These are phyloP conservation scores for Oryzias woworae DNA, from an alignment of 2,113 vertebrate genomes.

Conservation along the genomic window DNA sequence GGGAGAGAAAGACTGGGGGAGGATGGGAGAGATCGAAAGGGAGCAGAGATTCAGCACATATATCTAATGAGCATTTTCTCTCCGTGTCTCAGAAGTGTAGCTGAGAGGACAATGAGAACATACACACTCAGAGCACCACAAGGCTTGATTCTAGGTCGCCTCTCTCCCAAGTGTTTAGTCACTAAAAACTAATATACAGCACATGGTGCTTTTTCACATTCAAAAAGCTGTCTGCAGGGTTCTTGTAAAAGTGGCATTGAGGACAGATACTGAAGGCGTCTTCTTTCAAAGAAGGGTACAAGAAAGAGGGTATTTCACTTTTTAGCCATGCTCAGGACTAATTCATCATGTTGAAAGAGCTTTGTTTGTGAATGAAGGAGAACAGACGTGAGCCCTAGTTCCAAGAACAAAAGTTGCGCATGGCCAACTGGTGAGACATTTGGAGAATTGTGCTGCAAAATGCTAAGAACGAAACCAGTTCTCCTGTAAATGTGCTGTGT, in stretches of 20 bases:
- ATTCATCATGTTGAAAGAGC: constrained; percentile 52
- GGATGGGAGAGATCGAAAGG: constrained; percentile 61
- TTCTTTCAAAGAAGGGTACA: constrained; percentile 21
- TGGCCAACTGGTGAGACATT: constrained; percentile 14
- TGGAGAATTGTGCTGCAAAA: constrained; percentile 35
- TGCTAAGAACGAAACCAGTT: constrained; percentile 35
- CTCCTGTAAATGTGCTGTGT: constrained; percentile 8
- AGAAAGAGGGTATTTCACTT: constrained; percentile 55
- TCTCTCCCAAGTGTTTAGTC: constrained; percentile 78
- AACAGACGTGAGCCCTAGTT: not conserved
- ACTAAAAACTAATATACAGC: constrained; percentile 76
- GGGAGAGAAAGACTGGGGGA: constrained; percentile 50
- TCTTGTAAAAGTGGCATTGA: constrained; percentile 67
- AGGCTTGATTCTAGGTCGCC: constrained; percentile 80
- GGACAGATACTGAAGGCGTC: constrained; percentile 50
- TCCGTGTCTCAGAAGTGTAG: constrained; percentile 73
- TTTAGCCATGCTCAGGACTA: constrained; percentile 28
- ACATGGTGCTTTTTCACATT: constrained; percentile 71
- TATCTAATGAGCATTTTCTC: constrained; percentile 75
- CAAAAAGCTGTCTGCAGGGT: constrained; percentile 70
- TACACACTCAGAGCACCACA: constrained; percentile 71
- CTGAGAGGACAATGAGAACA: constrained; percentile 76
- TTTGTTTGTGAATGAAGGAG: constrained; percentile 14
- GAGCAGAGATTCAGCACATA: constrained; percentile 70
- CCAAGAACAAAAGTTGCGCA: constrained; percentile 28